phyloP scores from a whole-genome alignment of 2,888 invertebrate genomes.

The Melipona bicolor region DNA sequence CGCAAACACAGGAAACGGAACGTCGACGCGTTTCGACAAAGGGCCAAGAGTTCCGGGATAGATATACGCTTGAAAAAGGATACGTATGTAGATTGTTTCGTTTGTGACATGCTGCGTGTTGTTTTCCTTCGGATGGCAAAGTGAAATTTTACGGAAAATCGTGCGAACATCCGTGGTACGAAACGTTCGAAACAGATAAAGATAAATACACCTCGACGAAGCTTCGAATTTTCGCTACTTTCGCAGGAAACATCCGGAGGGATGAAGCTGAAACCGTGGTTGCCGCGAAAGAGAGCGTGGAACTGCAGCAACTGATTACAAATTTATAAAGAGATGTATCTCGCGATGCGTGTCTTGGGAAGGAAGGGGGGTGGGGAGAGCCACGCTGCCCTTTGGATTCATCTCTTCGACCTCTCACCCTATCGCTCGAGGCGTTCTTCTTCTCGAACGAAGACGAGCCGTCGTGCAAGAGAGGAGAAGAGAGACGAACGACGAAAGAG shows the following conservation, averaged over 20 bases:
- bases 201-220: no score
- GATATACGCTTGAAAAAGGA: background rate
- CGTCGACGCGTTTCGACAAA: background rate
- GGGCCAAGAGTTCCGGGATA: background rate
- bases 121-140: no score
- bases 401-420: constrained; percentile 60
- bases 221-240: no score
- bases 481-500: no score
- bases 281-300: background rate
- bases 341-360: constrained; percentile 55
- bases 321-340: constrained; percentile 78
- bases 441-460: constrained; percentile 38
- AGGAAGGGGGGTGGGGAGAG: constrained; percentile 4
- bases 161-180: no score
- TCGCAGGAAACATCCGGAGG: background rate
- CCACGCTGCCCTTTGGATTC: constrained; percentile 64
- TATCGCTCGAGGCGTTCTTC: constrained; percentile 35
- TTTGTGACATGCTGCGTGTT: no score
- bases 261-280: background rate
- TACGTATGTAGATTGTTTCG: no score
- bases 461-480: no score
- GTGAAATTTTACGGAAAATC: no score
- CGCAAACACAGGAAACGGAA: background rate
- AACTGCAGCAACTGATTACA: constrained; percentile 69
- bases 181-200: no score